Evolutionary conservation across 1,140 invertebrate species (phyloP), one percentile per base, ranked within the genome.

Genomic region (Halesus radiatus): DNA sequence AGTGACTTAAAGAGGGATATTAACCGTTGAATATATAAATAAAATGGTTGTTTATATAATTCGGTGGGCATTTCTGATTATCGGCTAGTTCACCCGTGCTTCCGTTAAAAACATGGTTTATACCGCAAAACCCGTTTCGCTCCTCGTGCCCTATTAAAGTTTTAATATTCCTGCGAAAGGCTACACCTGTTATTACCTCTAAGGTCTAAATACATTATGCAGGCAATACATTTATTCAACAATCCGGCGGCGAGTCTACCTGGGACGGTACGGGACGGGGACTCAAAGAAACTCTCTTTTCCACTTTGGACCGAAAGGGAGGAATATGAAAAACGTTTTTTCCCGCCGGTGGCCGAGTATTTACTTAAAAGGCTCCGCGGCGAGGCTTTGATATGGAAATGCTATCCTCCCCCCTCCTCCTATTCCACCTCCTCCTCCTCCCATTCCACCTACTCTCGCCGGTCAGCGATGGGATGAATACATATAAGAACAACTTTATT

Each of bases 381-480:
- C 23, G 20, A 22, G 56, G 81, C 81, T 82, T 82, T 82, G 81
- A 82, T 80, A 82, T 82, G 81, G 78, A 82, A 78, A 82, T 80
- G 7, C 26, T 5, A 2, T 5, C 26, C 37, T 29, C n/a, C 60
- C 60, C 68, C 76, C 20, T 15, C 50, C 20, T n/a, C 68, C 18
- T 15, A 22, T 22, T 22, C 10, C 26, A 29, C 26, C 29, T 18
- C 26, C 1, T 7, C 26, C 26, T 3, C 2, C 26, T 5, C 2
- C 32, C 62, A 1, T 37, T 29, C 18, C 45, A 6, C 37, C 37
- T 8, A 10, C 62, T 29, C 45, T 18, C 20, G 54, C 68, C 62
- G 79, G 79, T 72, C 79, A 80, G 74, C 52, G 7, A 52, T 54
- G 62, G 52, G 37, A 73, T 74, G 70, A 64, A 64, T 74, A 80